A percentile compares a stretch with the other conserved stretches of the same genome.
These are phyloP conservation scores for Hoplostethus mediterraneus DNA, from an alignment of 2,797 vertebrate species.

Conservation along the genomic window DNA sequence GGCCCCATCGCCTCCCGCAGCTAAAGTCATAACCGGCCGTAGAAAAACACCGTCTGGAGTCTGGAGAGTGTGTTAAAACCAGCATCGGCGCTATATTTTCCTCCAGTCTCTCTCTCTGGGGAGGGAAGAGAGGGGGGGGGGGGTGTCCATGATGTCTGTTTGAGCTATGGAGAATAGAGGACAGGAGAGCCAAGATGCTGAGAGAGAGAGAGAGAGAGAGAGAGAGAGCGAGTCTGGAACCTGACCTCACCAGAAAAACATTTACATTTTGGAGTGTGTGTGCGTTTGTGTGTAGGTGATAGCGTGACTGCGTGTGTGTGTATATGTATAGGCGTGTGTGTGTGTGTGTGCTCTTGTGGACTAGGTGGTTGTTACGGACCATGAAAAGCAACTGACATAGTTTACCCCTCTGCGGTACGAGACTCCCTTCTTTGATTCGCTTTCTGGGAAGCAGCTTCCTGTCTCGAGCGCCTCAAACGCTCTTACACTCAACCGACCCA, in stretches of 20 bases:
- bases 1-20: conserved; percentile 79
- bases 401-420: conserved; percentile 66
- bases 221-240: conserved; percentile 65
- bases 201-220: too few relatives aligned
- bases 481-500: conserved; percentile 38
- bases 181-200: conserved; percentile 70
- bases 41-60: conserved; percentile 82
- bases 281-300: conserved; percentile 23
- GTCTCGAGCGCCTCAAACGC: conserved; percentile 39
- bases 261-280: conserved; percentile 66
- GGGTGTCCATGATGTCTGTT: conserved; percentile 53
- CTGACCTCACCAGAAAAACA: conserved; percentile 80
- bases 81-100: conserved; percentile 71
- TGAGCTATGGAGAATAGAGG: conserved; percentile 60
- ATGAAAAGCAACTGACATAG: conserved; percentile 69
- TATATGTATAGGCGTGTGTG: conserved; percentile 1
- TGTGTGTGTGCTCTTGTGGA: conserved; percentile 49
- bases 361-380: conserved; percentile 63
- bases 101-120: conserved; percentile 54
- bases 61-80: conserved; percentile 80
- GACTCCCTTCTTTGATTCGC: conserved; percentile 64
- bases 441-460: conserved; percentile 54
- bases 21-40: conserved; percentile 79
- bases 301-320: conserved; percentile 11
- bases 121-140: conserved; percentile 19